These are phyloP conservation scores for Liolophura sinensis DNA, from an alignment of 1,140 invertebrate genomes.

Conservation along the genomic window DNA sequence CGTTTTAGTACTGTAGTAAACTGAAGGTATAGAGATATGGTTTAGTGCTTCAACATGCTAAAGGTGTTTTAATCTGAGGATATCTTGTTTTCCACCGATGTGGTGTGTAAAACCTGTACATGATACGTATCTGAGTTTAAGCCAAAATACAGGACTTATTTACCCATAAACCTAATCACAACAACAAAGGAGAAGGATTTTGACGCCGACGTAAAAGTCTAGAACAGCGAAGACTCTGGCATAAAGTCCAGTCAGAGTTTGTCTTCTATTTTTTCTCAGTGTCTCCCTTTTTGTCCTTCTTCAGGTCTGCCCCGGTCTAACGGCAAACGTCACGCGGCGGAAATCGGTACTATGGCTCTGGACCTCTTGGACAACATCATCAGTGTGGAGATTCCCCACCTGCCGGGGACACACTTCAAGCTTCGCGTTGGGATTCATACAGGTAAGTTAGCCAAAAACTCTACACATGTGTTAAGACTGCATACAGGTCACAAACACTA, in stretches of 20 bases:
- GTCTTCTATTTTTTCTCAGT: neutral
- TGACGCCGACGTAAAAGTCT: neutral
- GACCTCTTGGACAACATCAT: slow-evolving; percentile 83
- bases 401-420: slow-evolving; percentile 79
- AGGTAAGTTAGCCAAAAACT: too few species aligned
- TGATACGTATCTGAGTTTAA: too few species aligned
- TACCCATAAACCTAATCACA: neutral
- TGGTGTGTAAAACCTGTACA: too few species aligned
- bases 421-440: slow-evolving; percentile 75
- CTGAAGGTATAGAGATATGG: too few species aligned
- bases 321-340: slow-evolving; percentile 74
- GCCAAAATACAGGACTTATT: neutral
- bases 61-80: too few species aligned
- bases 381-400: slow-evolving; percentile 79
- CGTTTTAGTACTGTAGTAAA: too few species aligned
- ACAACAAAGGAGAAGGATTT: too few species aligned
- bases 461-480: too few species aligned
- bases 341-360: slow-evolving; percentile 87
- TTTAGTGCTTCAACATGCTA: too few species aligned
- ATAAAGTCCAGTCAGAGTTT: neutral
- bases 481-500: too few species aligned
- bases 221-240: neutral
- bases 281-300: slow-evolving; percentile 15
- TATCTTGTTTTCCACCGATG: too few species aligned
- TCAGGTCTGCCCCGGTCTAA: slow-evolving; percentile 76